These are phyloP conservation scores for Tridacna gigas DNA, from an alignment of 2,888 invertebrate genomes.

Conservation along the genomic window DNA sequence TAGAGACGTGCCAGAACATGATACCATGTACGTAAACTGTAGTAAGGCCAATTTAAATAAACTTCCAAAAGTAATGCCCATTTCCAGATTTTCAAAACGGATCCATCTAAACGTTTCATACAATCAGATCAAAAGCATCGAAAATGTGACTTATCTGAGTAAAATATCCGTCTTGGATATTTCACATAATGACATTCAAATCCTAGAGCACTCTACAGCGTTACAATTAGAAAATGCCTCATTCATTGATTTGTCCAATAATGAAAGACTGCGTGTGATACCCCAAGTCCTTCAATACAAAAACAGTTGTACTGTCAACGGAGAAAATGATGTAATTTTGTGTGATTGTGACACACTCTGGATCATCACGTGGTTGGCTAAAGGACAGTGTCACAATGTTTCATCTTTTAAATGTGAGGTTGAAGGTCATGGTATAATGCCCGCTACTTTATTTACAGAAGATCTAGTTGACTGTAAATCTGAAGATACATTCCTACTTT, in stretches of 20 bases:
- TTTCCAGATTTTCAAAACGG: conserved; percentile 33
- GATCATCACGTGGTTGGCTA: conserved; percentile 38
- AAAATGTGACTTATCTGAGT: conserved; percentile 22
- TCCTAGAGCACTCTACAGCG: conserved; percentile 14
- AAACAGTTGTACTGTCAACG: conserved; percentile 30
- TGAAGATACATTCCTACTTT: neutral
- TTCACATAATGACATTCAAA: conserved; percentile 30
- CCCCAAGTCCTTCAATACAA: conserved; percentile 41
- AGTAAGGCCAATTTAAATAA: neutral
- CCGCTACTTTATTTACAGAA: conserved; percentile 10
- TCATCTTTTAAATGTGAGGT: conserved; percentile 37
- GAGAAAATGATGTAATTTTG: conserved; percentile 16
- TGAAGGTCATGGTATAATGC: conserved; percentile 14
- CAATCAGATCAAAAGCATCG: conserved; percentile 29
- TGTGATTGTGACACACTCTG: conserved; percentile 42
- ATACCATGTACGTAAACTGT: conserved; percentile 43
- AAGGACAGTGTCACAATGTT: conserved; percentile 15
- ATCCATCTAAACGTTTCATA: conserved; percentile 36
- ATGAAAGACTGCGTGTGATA: conserved; percentile 25
- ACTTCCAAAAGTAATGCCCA: conserved; percentile 22
- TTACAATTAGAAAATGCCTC: conserved; percentile 38
- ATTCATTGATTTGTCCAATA: conserved; percentile 37
- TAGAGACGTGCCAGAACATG: conserved; percentile 28
- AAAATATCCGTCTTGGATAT: conserved; percentile 33
- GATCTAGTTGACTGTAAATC: conserved; percentile 22